A percentile compares a stretch with the other conserved stretches of the same genome.
Evolutionary conservation across 1,140 invertebrate species (phyloP).

Genomic region (Drosophila arizonae): DNA sequence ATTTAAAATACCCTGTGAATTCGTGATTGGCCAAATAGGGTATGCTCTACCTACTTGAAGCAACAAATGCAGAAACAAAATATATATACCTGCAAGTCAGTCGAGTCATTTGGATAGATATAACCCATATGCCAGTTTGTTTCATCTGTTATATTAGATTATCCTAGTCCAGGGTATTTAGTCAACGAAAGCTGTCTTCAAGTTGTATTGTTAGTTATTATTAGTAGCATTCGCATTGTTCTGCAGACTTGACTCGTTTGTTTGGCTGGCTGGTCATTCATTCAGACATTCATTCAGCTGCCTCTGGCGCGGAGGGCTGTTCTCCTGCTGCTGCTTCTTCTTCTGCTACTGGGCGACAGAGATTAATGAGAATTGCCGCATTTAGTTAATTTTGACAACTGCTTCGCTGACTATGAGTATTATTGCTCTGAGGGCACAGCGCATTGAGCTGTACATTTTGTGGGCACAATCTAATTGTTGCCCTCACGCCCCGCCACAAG

Average conservation of each 20-base stretch:
- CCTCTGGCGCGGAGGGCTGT: constrained; percentile 9
- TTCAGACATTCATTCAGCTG: constrained; percentile 29
- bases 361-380: constrained; percentile 74
- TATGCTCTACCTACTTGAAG: neutral
- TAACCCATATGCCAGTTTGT: too few species aligned
- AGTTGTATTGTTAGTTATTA: constrained; percentile 20
- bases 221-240: constrained; percentile 20
- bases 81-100: too few species aligned
- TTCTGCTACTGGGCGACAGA: constrained; percentile 53
- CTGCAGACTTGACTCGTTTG: constrained; percentile 21
- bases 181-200: too few species aligned
- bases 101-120: too few species aligned
- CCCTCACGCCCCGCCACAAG: constrained; percentile 16
- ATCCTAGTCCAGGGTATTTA: constrained; percentile 2
- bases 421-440: constrained; percentile 47
- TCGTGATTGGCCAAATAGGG: neutral
- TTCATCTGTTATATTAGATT: too few species aligned
- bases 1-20: constrained; percentile 51
- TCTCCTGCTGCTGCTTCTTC: constrained; percentile 10
- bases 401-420: constrained; percentile 62
- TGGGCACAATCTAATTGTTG: constrained; percentile 70
- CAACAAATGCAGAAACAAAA: neutral
- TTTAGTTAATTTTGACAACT: constrained; percentile 81
- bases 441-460: constrained; percentile 62
- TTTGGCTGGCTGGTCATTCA: constrained; percentile 37